Percentiles rank a stretch among this genome's conserved stretches.
Evolutionary conservation across 2,888 invertebrate species (phyloP).

Genomic region (Abrostola triplasia): DNA sequence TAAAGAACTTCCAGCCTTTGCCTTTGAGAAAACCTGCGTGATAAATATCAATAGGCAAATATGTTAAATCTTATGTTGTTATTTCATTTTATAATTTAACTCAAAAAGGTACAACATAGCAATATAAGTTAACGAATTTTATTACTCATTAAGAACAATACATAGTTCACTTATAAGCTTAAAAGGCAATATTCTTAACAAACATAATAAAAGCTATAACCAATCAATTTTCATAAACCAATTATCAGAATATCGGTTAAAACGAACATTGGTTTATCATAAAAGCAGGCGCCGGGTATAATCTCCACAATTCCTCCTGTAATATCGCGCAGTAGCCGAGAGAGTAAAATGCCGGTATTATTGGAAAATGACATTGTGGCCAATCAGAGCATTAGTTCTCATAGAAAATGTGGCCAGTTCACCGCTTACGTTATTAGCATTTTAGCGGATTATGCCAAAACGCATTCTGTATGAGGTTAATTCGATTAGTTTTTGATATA

Average conservation of each 20-base stretch:
- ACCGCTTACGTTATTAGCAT: constrained; percentile 32
- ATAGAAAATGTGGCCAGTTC: constrained; percentile 11
- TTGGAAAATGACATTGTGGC: constrained; percentile 8
- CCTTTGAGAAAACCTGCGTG: too few relatives aligned
- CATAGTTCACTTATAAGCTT: too few relatives aligned
- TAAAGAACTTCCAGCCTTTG: too few relatives aligned
- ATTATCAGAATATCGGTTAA: not conserved
- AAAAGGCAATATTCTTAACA: too few relatives aligned
- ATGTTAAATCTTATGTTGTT: too few relatives aligned
- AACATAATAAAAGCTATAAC: too few relatives aligned
- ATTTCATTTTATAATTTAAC: too few relatives aligned
- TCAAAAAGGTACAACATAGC: too few relatives aligned
- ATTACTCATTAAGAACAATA: too few relatives aligned
- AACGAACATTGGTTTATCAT: not conserved
- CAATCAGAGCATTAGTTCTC: constrained; percentile 15
- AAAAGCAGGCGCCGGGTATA: not conserved
- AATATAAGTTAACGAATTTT: too few relatives aligned
- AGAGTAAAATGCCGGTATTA: constrained; percentile 20
- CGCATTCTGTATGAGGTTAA: constrained; percentile 18
- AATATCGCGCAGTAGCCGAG: not conserved
- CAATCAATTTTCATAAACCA: too few relatives aligned
- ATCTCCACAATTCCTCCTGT: constrained; percentile 4
- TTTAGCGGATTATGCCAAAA: constrained; percentile 35
- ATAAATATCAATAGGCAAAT: too few relatives aligned
- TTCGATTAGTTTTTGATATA: constrained; percentile 19